These are phyloP conservation scores for Hypercompe scribonia DNA, from an alignment of 2,888 invertebrate species.

Conservation along the genomic window DNA sequence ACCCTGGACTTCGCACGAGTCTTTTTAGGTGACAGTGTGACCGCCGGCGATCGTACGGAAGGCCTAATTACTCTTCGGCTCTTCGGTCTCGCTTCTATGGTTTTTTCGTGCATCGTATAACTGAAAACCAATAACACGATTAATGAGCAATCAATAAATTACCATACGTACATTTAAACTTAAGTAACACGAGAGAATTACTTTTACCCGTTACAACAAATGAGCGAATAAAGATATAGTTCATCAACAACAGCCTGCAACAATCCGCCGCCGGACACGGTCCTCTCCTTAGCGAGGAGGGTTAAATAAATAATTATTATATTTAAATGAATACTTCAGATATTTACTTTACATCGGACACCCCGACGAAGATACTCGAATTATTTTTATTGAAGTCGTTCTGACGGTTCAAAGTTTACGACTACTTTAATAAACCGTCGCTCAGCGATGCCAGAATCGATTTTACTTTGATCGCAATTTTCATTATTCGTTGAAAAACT, in stretches of 20 bases:
- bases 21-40: slow-evolving; percentile 39
- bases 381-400: no score
- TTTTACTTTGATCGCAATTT: neutral
- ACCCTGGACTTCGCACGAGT: slow-evolving; percentile 30
- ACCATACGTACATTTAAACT: no score
- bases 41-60: slow-evolving; percentile 19
- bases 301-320: no score
- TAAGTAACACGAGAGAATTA: neutral
- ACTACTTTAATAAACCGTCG: neutral
- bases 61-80: slow-evolving; percentile 19
- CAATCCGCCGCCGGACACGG: no score
- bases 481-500: neutral
- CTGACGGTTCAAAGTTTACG: neutral
- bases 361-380: no score
- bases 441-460: no score
- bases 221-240: neutral
- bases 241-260: no score
- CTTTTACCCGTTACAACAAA: neutral
- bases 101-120: slow-evolving; percentile 15
- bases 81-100: slow-evolving; percentile 19
- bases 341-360: no score
- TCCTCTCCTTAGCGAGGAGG: no score
- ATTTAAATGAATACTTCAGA: no score
- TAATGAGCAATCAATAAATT: neutral
- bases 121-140: slow-evolving; percentile 20